Evolutionary conservation across 2,113 vertebrate species (phyloP).

Genomic region (Anarhynchus alexandrinus): DNA sequence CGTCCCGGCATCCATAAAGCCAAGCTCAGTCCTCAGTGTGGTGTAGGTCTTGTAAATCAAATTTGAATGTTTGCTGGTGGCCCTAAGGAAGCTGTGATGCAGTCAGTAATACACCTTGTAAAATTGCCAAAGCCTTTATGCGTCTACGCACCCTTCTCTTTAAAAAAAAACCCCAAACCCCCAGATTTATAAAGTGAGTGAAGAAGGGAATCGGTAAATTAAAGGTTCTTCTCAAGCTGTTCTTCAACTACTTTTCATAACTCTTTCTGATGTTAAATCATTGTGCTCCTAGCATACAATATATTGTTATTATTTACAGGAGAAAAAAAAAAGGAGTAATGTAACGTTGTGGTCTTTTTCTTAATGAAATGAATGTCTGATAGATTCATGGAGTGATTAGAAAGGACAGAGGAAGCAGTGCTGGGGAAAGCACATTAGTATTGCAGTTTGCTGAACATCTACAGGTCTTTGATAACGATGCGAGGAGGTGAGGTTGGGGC

Average conservation of each 20-base stretch:
- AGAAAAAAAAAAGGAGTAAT: background rate
- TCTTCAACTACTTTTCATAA: background rate
- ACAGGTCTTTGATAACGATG: background rate
- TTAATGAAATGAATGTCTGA: background rate
- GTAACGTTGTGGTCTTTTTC: background rate
- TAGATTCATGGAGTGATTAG: background rate
- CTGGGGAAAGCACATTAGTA: background rate
- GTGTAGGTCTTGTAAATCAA: background rate
- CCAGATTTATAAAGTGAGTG: background rate
- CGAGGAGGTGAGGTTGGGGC: background rate
- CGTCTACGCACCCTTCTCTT: background rate
- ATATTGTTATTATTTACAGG: background rate
- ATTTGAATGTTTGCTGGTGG: background rate
- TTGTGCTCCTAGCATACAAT: background rate
- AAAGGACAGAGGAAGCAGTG: background rate
- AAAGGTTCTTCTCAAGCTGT: background rate
- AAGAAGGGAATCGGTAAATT: background rate
- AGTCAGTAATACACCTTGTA: background rate
- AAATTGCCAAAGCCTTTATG: background rate
- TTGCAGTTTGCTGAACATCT: background rate
- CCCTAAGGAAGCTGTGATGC: background rate
- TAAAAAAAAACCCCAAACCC: background rate
- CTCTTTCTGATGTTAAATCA: background rate
- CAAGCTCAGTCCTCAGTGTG: fast-evolving
- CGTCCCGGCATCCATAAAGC: background rate